Conservation (phyloP, 2,888 invertebrate species). For the Emmelina monodactyla region DNA sequence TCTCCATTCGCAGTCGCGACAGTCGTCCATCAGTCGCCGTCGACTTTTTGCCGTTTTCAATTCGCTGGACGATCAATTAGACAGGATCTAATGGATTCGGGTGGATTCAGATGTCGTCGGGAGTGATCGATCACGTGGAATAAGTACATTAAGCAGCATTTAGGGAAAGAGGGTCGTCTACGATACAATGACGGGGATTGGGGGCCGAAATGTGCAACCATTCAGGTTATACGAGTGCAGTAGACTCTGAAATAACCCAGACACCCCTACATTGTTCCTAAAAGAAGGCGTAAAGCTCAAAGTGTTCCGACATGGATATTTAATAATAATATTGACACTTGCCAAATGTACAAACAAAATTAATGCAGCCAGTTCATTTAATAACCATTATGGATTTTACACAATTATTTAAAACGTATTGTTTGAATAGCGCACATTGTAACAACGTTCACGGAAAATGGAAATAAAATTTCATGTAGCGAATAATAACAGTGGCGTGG, state of each 20-base stretch:
- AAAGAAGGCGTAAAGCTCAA: too few species aligned
- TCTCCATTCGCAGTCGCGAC: background rate
- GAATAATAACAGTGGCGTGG: slow-evolving; percentile 12
- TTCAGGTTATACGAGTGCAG: too few species aligned
- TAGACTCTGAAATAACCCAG: too few species aligned
- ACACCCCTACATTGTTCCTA: too few species aligned
- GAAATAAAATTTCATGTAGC: slow-evolving; percentile 23
- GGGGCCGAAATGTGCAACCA: slow-evolving; percentile 16
- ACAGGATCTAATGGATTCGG: slow-evolving; percentile 56
- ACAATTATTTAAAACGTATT: slow-evolving; percentile 16
- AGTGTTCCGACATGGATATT: too few species aligned
- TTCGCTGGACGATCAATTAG: slow-evolving; percentile 54
- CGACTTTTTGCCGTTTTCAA: slow-evolving; percentile 53
- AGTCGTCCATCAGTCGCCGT: slow-evolving; percentile 1
- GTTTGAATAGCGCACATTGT: slow-evolving; percentile 19
- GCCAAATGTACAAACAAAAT: slow-evolving; percentile 1
- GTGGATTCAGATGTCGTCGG: slow-evolving; percentile 52
- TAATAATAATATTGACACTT: too few species aligned
- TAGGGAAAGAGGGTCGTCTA: slow-evolving; percentile 35
- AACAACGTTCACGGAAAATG: slow-evolving; percentile 20
- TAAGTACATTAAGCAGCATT: slow-evolving; percentile 53
- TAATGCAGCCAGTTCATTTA: background rate
- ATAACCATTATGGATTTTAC: slow-evolving; percentile 1
- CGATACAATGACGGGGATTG: slow-evolving; percentile 24
- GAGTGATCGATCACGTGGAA: slow-evolving; percentile 51